These are phyloP conservation scores for Siphlonurus alternatus DNA, from an alignment of 2,888 invertebrate species.

Conservation along the genomic window DNA sequence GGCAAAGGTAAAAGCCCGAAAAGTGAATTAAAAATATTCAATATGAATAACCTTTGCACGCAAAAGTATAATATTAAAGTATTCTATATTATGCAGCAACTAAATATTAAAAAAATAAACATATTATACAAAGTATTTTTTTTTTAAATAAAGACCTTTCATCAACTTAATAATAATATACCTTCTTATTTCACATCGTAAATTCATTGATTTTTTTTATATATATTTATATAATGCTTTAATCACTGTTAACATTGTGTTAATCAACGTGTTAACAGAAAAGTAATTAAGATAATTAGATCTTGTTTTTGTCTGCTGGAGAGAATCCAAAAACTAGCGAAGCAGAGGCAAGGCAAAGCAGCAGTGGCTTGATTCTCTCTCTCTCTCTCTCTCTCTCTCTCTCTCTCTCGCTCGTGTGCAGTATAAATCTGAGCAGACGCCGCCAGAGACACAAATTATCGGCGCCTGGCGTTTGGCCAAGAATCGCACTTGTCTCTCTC, in stretches of 20 bases:
- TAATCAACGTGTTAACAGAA: slow-evolving; percentile 4
- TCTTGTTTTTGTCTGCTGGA: slow-evolving; percentile 3
- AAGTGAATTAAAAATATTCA: too few species aligned
- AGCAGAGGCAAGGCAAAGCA: not conserved
- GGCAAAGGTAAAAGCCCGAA: too few species aligned
- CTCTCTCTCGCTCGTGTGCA: not conserved
- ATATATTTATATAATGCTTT: too few species aligned
- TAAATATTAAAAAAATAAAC: too few species aligned
- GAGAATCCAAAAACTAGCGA: not conserved
- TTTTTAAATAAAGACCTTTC: too few species aligned
- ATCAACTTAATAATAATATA: too few species aligned
- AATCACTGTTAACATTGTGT: not conserved
- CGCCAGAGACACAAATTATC: slow-evolving; percentile 1
- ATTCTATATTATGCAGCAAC: too few species aligned
- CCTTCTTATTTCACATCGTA: too few species aligned
- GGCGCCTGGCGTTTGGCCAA: slow-evolving; percentile 1
- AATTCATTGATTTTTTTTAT: not conserved
- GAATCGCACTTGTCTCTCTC: not conserved
- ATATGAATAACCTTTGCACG: too few species aligned
- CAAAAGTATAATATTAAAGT: too few species aligned
- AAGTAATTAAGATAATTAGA: slow-evolving; percentile 4
- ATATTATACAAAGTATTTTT: too few species aligned
- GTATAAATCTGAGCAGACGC: not conserved
- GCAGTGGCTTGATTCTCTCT: not conserved
- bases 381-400: not conserved